Percentiles rank a stretch among this genome's conserved stretches.
phyloP scores from a whole-genome alignment of 2,888 invertebrate genomes.

The Eueremaeus valkanovi region DNA sequence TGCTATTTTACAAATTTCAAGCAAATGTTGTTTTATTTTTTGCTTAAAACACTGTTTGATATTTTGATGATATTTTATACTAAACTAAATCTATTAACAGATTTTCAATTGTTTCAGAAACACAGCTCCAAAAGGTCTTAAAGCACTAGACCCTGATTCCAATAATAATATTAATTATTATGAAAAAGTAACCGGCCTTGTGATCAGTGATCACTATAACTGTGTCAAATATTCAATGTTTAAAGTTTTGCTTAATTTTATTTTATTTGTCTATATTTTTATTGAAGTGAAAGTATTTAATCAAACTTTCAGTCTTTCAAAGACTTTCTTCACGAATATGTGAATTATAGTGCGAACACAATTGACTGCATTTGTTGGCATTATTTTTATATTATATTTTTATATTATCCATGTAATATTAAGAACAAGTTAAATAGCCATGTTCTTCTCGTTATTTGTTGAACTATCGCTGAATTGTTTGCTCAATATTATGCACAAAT shows the following conservation, averaged over 20 bases:
- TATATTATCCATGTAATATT: neutral
- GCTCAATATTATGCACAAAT: neutral
- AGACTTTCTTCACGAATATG: neutral
- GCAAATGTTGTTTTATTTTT: no score
- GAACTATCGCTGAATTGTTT: neutral
- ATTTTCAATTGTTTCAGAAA: no score
- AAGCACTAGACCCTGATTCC: no score
- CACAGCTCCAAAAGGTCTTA: no score
- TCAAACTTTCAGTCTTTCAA: neutral
- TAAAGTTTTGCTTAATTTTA: neutral
- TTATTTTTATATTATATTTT: neutral
- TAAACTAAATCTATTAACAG: no score
- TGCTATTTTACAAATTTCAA: no score
- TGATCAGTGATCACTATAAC: conserved; percentile 5
- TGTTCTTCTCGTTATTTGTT: neutral
- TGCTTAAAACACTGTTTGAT: no score
- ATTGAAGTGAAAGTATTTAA: neutral
- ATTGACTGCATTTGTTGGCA: no score
- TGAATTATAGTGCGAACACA: no score
- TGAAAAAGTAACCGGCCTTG: neutral
- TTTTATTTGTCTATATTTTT: neutral
- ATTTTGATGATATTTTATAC: no score
- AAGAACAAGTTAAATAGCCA: neutral
- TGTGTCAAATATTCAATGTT: neutral
- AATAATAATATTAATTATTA: no score